These are phyloP conservation scores for Petaurus breviceps DNA, from an alignment of 2,113 vertebrate species.

Conservation along the genomic window DNA sequence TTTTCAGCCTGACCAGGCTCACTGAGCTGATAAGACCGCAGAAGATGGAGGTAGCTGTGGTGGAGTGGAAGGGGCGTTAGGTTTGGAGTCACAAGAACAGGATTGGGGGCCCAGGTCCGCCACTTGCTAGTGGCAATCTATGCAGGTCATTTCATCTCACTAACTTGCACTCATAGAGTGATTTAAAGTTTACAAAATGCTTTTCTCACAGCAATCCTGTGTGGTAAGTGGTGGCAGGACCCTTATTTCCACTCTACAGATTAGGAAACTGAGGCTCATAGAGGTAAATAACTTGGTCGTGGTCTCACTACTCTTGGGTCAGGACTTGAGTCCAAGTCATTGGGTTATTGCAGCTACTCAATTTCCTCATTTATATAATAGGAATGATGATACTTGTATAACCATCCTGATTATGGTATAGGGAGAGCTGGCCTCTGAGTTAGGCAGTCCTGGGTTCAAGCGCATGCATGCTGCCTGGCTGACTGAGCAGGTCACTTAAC, in stretches of 20 bases:
- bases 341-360: not conserved
- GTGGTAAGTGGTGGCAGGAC: not conserved
- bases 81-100: not conserved
- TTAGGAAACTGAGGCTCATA: not conserved
- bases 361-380: not conserved
- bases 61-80: not conserved
- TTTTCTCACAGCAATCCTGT: not conserved
- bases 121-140: not conserved
- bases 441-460: not conserved
- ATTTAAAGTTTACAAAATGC: not conserved
- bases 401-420: not conserved
- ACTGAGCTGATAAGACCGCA: not conserved
- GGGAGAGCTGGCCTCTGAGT: no score
- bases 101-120: not conserved
- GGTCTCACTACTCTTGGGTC: not conserved
- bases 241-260: not conserved
- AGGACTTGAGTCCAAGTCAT: not conserved
- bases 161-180: not conserved
- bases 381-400: not conserved
- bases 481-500: not conserved
- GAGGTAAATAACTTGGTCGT: not conserved
- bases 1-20: not conserved
- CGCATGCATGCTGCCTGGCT: not conserved
- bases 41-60: not conserved
- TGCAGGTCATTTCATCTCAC: not conserved